Evolutionary conservation across 2,113 vertebrate genomes (phyloP), one percentile per base, ranked within the genome.

Genomic region (Odocoileus hemionus): DNA sequence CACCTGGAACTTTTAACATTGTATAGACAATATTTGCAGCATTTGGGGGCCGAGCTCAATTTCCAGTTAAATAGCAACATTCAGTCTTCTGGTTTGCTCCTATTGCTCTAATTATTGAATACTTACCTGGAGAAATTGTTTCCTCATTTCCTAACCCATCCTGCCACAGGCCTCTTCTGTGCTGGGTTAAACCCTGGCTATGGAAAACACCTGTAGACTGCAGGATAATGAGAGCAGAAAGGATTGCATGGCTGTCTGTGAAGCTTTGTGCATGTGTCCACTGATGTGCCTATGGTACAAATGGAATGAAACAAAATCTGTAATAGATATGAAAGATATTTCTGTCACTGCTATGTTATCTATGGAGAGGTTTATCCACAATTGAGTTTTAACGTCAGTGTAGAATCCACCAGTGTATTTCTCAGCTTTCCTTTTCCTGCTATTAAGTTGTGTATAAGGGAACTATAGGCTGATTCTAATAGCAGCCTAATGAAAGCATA

Each of bases 61-160:
- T 97, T 97, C 89, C 80, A 92, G 96, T 96, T 94, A 91, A 97
- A 97, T 39, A 97, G 82, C 64, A 96, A 82, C n/a, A 82, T 60
- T 96, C 86, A 83, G 55, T 19, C 26, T 60, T 98, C 83, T 82
- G 84, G 96, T 95, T 96, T 87, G 79, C n/a, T 88, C 95, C 94
- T 87, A 47, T 95, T 95, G 83, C 55, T 97, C 90, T 96, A 96
- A 96, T 97, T 90, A 76, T 76, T 26, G 23, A 43, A 43, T 76
- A 95, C 90, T 96, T 88, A 96, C 85, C 97, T 97, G 84, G 64
- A 96, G 74, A 97, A 85, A 92, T 30, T 85, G 61, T 96, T 93
- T 92, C 84, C 87, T 97, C 17, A 43, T 98, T 89, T 89, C 39
- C 89, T 96, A 96, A 50, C 45, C 61, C 79, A 39, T 64, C 30